Evolutionary conservation across 2,113 vertebrate genomes (phyloP), one percentile per base, ranked within the genome.

Genomic region (Agapornis roseicollis): DNA sequence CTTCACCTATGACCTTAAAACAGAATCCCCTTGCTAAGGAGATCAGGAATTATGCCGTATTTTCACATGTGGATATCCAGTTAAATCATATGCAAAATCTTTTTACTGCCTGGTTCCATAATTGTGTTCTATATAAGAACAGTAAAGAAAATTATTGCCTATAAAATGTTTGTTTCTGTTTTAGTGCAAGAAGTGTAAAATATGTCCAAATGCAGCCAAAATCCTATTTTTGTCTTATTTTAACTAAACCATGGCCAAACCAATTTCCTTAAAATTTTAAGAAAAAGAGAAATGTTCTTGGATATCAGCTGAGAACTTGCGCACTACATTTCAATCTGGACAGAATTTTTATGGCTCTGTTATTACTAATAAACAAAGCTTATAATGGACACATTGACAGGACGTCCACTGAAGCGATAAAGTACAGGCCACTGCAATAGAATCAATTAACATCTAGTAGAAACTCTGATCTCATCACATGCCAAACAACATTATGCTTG

Each of bases 291-390:
- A 94, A 91, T 65, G 47, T 80, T 94, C 82, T 79, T 91, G 79
- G 84, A 91, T 93, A 46, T 86, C 9, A 1, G 58, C 53, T 96
- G 80, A 74, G 73, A 94, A 76, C 55, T 86, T 85, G 53, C 5
- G 13, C 63, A 71, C 76, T 89, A 47, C 6, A 11, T 90, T 96
- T 96, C 89, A 95, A 71, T 93, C 82, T 58, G 53, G 52, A 87
- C 80, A 94, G 53, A 94, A 93, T 63, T 95, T 87, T 95, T 85
- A 97, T 72, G 70, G 50, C 42, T 91, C 19, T 68, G 74, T 90
- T 96, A 94, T 71, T 93, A 83, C 72, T 94, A 94, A 94, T 91
- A 93, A 93, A 95, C 92, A 86, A 88, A 91, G 78, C 50, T 90
- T 94, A 74, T 89, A 97, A 93, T 23, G 91, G 85, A 90, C 96